phyloP scores from a whole-genome alignment of 35 echinoderm and acorn worm species.

The Apostichopus japonicus region DNA sequence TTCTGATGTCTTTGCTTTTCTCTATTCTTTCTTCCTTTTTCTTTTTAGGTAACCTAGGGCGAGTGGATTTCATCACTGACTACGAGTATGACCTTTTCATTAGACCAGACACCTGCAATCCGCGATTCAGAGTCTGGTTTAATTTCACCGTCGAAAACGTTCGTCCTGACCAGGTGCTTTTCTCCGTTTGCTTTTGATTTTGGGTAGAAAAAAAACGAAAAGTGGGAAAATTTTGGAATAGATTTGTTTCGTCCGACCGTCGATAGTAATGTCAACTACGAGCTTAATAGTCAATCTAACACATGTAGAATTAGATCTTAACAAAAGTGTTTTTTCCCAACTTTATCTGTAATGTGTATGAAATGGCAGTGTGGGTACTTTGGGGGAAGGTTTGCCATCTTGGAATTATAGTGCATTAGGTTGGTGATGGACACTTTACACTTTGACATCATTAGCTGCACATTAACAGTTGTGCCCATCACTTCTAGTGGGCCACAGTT shows the following conservation, averaged over 20 bases:
- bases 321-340: no score
- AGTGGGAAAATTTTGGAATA: not conserved
- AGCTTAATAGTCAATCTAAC: not conserved
- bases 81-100: conserved; percentile 99
- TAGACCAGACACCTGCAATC: conserved; percentile 96
- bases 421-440: no score
- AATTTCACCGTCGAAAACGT: conserved; percentile 99
- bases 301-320: not conserved
- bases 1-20: conserved; percentile 23
- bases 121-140: conserved; percentile 97
- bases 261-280: not conserved
- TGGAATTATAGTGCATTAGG: no score
- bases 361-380: no score
- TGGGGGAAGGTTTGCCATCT: no score
- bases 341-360: not conserved
- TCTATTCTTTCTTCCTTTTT: not conserved
- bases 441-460: no score
- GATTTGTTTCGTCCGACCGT: not conserved
- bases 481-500: no score
- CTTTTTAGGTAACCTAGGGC: conserved; percentile 88
- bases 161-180: conserved; percentile 82
- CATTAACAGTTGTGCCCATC: no score
- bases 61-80: conserved; percentile 97
- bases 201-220: not conserved
- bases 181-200: not conserved